Evolutionary conservation across 2,113 vertebrate genomes (phyloP).

Genomic region (Ailuropoda melanoleuca): DNA sequence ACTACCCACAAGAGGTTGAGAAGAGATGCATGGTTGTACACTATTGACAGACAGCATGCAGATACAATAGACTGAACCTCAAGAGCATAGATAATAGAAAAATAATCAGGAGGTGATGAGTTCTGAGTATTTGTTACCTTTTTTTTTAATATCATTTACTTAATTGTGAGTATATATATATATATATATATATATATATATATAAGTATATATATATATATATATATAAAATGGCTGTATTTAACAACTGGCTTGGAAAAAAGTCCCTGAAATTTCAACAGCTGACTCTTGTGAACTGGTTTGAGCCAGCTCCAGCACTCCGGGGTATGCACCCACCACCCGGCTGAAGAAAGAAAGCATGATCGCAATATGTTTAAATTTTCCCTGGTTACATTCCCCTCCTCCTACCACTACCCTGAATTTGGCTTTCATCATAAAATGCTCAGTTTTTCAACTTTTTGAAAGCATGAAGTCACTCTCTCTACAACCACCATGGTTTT

Average conservation of each 20-base stretch:
- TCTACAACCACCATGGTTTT: background rate
- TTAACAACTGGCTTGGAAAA: conserved; percentile 34
- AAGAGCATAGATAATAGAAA: background rate
- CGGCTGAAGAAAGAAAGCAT: background rate
- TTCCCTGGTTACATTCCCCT: background rate
- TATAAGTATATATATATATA: background rate
- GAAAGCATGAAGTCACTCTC: background rate
- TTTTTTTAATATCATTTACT: conserved; percentile 27
- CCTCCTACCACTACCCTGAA: background rate
- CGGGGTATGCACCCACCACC: background rate
- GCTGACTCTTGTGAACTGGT: background rate
- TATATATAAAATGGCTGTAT: conserved; percentile 36
- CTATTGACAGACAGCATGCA: background rate
- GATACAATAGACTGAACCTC: background rate
- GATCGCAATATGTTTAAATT: background rate
- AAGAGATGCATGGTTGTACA: background rate
- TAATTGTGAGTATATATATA: conserved; percentile 1
- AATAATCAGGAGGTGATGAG: conserved; percentile 14
- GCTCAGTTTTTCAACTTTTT: background rate
- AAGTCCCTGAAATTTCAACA: conserved; percentile 49
- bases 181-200: no score
- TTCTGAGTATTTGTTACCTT: conserved; percentile 35
- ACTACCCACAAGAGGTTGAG: background rate
- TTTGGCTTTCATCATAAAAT: conserved; percentile 29
- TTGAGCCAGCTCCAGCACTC: background rate